phyloP scores from a whole-genome alignment of 2,113 vertebrate species.

The Amazona vittata region DNA sequence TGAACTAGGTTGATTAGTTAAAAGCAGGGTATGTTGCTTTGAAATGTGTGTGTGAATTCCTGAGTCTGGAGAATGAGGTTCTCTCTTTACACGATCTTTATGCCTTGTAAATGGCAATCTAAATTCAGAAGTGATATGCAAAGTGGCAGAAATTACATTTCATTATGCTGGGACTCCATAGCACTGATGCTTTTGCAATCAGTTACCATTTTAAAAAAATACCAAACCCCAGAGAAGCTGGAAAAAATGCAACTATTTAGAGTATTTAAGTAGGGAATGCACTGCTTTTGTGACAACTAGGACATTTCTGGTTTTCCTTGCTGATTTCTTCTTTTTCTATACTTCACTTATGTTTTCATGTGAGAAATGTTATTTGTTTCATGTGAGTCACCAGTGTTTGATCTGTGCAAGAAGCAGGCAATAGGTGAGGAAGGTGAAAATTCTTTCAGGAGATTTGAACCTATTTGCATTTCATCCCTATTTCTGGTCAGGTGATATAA shows the following conservation, averaged over 20 bases:
- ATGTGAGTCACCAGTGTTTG: neutral
- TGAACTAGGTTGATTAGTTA: neutral
- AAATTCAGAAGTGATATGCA: neutral
- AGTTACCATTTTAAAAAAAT: neutral
- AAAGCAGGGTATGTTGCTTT: neutral
- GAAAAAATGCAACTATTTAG: neutral
- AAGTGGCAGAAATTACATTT: neutral
- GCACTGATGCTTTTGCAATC: neutral
- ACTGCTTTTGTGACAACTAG: neutral
- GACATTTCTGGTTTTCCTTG: neutral
- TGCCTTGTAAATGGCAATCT: neutral
- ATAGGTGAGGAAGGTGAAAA: neutral
- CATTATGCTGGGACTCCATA: neutral
- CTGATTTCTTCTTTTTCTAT: neutral
- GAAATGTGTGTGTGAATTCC: neutral
- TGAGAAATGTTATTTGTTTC: neutral
- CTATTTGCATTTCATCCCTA: neutral
- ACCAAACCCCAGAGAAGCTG: neutral
- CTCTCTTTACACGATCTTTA: neutral
- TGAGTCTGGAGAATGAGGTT: neutral
- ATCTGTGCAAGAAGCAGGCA: neutral
- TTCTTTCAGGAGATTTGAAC: neutral
- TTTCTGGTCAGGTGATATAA: neutral
- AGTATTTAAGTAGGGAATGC: neutral
- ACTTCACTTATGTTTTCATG: neutral